Evolutionary conservation across 1,140 invertebrate species (phyloP), one percentile per base, ranked within the genome.

Genomic region (Zaprionus tsacasi): DNA sequence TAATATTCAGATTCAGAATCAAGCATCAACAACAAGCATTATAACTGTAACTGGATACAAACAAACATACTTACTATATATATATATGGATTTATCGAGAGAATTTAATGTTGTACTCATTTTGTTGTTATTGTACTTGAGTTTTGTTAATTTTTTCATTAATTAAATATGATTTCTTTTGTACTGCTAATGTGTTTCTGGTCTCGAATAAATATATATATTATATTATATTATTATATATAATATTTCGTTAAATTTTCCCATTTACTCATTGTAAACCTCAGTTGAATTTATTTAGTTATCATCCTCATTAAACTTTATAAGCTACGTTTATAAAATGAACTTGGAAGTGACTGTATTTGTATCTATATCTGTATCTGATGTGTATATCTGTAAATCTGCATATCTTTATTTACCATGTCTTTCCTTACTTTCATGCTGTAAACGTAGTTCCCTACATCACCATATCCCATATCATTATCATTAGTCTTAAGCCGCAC

Each of bases 281-380:
- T 78, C 65, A 81, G 81, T 83, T 81, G 61, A 70, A 78, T 78
- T 83, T 81, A 55, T 66, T 70, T 74, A 63, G 43, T 59, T 80
- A 70, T 64, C 40, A 64, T 36, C 8, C 7, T 33, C 35, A 45
- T 63, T 40, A 25, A 36, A 10, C 36, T 12, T 13, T 4, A 54
- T 50, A 11, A 12, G 17, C 45, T 50, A 50, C 45, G 45, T 6
- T 50, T 50, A 50, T 50, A 25, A 17, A 8, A 50, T 25, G 17
- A 50, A 40, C 8, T 40, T 40, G 15, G 27, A 30, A 30, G 27
- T 30, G 27, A 30, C 10, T 52, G 12, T 27, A 52, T 50, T 2
- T 21, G 21, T 25, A 63, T 50, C 10, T 52, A 6, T 27, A 52
- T 50, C 21, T 21, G 21, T 25, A 63, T 50, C 13, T 45, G n/a